Evolutionary conservation across 1,140 invertebrate genomes (phyloP).

Genomic region (Conus betulinus): DNA sequence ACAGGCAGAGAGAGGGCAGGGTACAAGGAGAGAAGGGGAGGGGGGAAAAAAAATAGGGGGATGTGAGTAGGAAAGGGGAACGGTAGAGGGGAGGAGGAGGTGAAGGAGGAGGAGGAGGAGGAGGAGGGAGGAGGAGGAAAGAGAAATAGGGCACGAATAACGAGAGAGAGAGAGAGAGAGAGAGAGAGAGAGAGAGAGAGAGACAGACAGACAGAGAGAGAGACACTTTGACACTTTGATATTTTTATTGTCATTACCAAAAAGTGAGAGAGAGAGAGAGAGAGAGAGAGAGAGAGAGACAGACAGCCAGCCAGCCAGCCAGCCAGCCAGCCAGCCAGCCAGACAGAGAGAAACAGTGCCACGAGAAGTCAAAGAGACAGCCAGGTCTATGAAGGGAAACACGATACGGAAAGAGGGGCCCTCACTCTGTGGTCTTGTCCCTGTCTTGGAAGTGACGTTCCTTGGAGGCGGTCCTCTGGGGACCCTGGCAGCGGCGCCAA

Average conservation of each 20-base stretch:
- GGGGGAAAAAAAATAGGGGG: not conserved
- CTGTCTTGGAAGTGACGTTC: not conserved
- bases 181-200: not conserved
- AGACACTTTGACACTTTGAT: too few species aligned
- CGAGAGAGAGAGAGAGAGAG: not conserved
- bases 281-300: constrained; percentile 1
- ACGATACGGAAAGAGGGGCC: too few species aligned
- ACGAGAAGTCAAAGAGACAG: too few species aligned
- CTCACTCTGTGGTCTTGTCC: too few species aligned
- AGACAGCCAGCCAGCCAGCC: too few species aligned
- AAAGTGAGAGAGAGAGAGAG: not conserved
- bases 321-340: too few species aligned
- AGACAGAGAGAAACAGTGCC: not conserved
- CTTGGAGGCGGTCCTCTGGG: not conserved
- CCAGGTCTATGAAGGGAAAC: too few species aligned
- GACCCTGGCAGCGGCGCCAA: not conserved
- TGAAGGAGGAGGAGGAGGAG: not conserved
- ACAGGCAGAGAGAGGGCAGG: not conserved
- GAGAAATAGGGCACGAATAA: not conserved
- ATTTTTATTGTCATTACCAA: too few species aligned
- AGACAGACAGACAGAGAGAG: not conserved
- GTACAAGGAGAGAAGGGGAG: not conserved
- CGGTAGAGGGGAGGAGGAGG: not conserved
- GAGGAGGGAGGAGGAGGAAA: not conserved
- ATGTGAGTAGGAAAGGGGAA: not conserved